Evolutionary conservation across 2,113 vertebrate species (phyloP), one percentile per base, ranked within the genome.

Genomic region (Tiliqua scincoides): DNA sequence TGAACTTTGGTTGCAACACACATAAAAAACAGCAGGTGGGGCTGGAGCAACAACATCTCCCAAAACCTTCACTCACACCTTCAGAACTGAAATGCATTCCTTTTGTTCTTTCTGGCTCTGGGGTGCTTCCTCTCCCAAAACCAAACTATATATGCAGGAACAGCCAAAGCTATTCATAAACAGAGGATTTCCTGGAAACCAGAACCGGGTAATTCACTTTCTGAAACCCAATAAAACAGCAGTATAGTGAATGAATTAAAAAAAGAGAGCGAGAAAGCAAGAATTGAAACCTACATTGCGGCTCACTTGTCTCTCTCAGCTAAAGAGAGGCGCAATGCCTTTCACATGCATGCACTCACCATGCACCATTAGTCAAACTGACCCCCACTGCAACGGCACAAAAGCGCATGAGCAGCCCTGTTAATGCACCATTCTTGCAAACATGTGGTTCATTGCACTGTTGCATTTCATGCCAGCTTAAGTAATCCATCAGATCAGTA

Each of bases 1-100:
- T 20, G 57, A 43, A 54, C 1, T 3, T 0, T 0, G 0, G 15
- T 76, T 63, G 35, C 7, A 0, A 3, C 30, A 83, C 73, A 35
- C 0, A 0, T 17, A 27, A 65, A 25, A 3, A 70, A 21, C 54
- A 84, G 90, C 18, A 75, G 84, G 32, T 5, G 70, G 6, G 6
- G 8, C 43, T 27, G 35, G 43, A 30, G 2, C 14, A 35, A 1
- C 1, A n/a, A 88, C 59, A 9, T n/a, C 37, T 2, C 0, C 6
- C n/a, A n/a, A n/a, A n/a, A n/a, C n/a, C 43, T 72, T 18, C 1
- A 17, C 6, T 30, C 25, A 3, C 14, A 8, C 23, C 43, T 77
- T 70, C 1, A 1, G 3, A 63, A 79, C 9, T 61, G 37, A 52
- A 27, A 20, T 10, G 11, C n/a, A 52, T 62, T 86, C 37, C 15